Percentiles rank a stretch among this genome's conserved stretches.
Evolutionary conservation across 2,113 vertebrate species (phyloP).

Genomic region (Daphoenositta chrysoptera): DNA sequence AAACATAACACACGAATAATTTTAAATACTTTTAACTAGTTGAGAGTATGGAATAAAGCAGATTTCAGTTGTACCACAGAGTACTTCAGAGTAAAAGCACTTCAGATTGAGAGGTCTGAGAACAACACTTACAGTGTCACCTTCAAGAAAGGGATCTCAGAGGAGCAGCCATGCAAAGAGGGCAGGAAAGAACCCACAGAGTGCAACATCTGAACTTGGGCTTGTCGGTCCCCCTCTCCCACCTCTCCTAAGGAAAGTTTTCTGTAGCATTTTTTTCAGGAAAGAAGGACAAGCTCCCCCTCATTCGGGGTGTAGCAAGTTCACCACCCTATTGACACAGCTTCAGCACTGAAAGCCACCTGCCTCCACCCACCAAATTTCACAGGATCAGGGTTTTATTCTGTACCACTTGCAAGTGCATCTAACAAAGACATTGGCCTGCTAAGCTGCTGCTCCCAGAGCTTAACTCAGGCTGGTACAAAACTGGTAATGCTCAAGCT

Average conservation of each 20-base stretch:
- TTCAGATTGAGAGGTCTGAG: background rate
- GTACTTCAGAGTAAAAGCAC: background rate
- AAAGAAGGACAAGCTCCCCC: background rate
- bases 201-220: rapidly evolving
- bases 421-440: background rate
- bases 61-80: background rate
- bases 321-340: background rate
- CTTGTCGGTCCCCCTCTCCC: background rate
- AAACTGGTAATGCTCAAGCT: background rate
- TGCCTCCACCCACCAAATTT: background rate
- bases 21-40: background rate
- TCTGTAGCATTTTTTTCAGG: background rate
- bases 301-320: background rate
- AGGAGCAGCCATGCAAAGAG: background rate
- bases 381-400: background rate
- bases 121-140: background rate
- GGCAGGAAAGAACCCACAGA: background rate
- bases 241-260: background rate
- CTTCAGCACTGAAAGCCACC: rapidly evolving
- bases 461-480: background rate
- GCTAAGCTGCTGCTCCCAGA: background rate
- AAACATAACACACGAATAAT: background rate
- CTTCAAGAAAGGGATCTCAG: background rate
- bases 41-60: background rate
- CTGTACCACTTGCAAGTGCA: background rate